Conservation (phyloP, 2,888 invertebrate species). For the Watsonalla cultraria region DNA sequence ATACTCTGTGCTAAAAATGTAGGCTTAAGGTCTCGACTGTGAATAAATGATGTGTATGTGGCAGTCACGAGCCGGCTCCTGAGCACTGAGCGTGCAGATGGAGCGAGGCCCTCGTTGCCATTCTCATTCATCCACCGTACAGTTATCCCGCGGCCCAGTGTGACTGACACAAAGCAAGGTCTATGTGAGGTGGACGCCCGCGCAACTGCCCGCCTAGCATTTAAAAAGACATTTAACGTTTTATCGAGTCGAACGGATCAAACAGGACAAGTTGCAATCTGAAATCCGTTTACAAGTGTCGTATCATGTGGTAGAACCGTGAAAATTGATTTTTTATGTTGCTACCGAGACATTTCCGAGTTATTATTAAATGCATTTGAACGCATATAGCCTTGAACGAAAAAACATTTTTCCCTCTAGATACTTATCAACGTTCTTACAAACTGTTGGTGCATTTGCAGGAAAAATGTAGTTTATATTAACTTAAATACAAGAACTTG, state of each 20-base stretch:
- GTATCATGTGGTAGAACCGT: slow-evolving; percentile 12
- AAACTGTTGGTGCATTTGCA: slow-evolving; percentile 3
- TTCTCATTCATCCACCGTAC: slow-evolving; percentile 63
- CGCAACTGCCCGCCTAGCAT: slow-evolving; percentile 44
- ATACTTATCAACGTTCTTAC: slow-evolving; percentile 12
- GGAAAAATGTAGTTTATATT: slow-evolving; percentile 5
- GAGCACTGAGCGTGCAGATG: slow-evolving; percentile 11
- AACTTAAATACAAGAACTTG: background rate
- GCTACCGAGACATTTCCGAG: slow-evolving; percentile 37
- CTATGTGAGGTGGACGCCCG: slow-evolving; percentile 65
- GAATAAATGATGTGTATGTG: background rate
- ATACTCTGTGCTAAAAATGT: too few species aligned
- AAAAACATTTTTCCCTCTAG: slow-evolving; percentile 30
- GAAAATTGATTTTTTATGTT: slow-evolving; percentile 25
- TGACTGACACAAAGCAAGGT: slow-evolving; percentile 74
- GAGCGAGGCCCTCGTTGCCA: slow-evolving; percentile 41
- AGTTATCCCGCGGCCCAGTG: slow-evolving; percentile 62
- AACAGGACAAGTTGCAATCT: slow-evolving; percentile 35
- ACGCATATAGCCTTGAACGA: slow-evolving; percentile 21
- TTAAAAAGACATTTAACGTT: slow-evolving; percentile 53
- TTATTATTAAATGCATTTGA: slow-evolving; percentile 36
- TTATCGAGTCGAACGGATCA: slow-evolving; percentile 42
- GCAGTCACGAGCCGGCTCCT: slow-evolving; percentile 7
- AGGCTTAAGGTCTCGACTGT: background rate
- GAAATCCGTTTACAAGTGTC: slow-evolving; percentile 36